These are phyloP conservation scores for Pipistrellus nathusii DNA, from an alignment of 2,797 vertebrate species.

Conservation along the genomic window DNA sequence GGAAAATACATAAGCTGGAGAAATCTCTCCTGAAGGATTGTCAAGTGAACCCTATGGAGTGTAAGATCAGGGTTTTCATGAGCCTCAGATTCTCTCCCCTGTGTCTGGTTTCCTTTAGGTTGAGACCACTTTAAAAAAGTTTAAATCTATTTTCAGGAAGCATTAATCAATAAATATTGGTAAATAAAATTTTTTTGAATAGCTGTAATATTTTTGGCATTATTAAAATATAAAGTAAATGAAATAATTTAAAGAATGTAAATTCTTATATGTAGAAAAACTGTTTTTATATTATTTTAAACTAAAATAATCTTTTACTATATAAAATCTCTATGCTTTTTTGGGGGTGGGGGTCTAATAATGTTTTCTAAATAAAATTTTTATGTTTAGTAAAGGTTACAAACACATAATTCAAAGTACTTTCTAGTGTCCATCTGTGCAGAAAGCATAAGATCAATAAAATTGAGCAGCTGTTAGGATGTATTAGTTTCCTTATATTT, in stretches of 20 bases:
- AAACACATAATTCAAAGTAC: slow-evolving; percentile 35
- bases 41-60: neutral
- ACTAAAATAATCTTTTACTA: neutral
- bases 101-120: neutral
- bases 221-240: neutral
- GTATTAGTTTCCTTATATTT: slow-evolving; percentile 41
- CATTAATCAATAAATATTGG: neutral
- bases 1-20: neutral
- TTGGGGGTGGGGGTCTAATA: neutral
- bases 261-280: slow-evolving; percentile 24
- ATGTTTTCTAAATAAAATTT: slow-evolving; percentile 41
- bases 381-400: slow-evolving; percentile 4
- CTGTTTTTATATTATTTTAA: slow-evolving; percentile 14
- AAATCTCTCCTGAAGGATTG: neutral
- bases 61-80: neutral
- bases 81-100: neutral
- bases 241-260: slow-evolving; percentile 30
- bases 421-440: slow-evolving; percentile 50
- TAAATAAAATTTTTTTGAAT: neutral
- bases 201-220: neutral
- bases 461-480: neutral
- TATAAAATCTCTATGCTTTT: slow-evolving; percentile 7
- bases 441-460: slow-evolving; percentile 43
- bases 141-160: slow-evolving; percentile 41
- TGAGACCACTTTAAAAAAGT: neutral